Base-by-base conservation (phyloP, 2,888 invertebrate species). In the Dasypolia templi region DNA sequence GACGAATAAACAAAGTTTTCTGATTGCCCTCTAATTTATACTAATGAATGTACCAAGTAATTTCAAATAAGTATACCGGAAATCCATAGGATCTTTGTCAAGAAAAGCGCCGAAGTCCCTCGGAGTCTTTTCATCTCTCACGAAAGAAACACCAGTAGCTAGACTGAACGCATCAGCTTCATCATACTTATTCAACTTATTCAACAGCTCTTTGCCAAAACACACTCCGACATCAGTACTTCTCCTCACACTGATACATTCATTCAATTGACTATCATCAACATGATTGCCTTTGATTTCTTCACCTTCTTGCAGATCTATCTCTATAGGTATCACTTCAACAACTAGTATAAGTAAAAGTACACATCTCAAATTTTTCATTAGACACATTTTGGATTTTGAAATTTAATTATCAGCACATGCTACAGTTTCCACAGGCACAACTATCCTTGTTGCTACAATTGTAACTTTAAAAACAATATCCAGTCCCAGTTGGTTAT, bases 21-120 rank as follows among this genome's bases (percentile, higher is more conserved):
- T 22, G 17, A 22, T 29, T 12, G 0, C 3, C 12, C 39, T 46
- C 2, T 7, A 19, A 35, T 22, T 5, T 35, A 39, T 3, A 26
- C 17, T 14, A 44, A 9, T 46, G 4, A 53, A 26, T 26, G n/a
- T 3, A 3, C 1, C 3, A 26, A 53, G 17, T 35, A 58, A 58
- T 29, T 26, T 19, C 19, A 51, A 61, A 39, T 35, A 62, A 65
- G 91, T 91, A 89, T 96, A 98, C 96, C 97, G 97, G 78, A 98
- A 97, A 94, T 98, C 97, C 89, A 97, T 97, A 0, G 98, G 98
- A 94, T 98, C 97, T 79, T 97, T 97, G 87, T 98, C 98, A 82
- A 97, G 95, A 79, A 97, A 97, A 90, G 97, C 97, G 66, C 97
- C 96, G 75, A 97, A 95, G 77, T 97, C 97, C 68, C 98, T 96